Evolutionary conservation across 1,140 invertebrate species (phyloP).

Genomic region (Protaetia brevitarsis): DNA sequence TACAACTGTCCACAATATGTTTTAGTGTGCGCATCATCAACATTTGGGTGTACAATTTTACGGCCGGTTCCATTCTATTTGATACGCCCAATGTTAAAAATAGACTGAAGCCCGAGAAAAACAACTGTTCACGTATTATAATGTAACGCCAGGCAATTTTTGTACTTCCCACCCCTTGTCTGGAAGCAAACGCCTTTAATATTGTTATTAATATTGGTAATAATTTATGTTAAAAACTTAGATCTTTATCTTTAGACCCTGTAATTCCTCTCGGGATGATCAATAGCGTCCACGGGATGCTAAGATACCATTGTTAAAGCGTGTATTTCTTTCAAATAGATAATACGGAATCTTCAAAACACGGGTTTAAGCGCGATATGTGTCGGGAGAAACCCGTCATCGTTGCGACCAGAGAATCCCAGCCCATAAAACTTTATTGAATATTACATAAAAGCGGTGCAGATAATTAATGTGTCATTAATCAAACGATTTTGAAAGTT

Average conservation of each 20-base stretch:
- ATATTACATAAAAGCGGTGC: conserved; percentile 13
- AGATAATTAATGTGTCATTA: neutral
- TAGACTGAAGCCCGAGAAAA: neutral
- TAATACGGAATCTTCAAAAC: neutral
- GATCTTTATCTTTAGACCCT: too few relatives aligned
- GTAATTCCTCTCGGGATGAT: too few relatives aligned
- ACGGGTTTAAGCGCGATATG: neutral
- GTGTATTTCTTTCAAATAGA: neutral
- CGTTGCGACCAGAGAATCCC: neutral
- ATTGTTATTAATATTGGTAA: too few relatives aligned
- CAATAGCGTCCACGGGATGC: too few relatives aligned
- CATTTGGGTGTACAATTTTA: neutral
- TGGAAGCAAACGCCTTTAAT: too few relatives aligned
- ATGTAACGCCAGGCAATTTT: neutral
- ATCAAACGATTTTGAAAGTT: neutral
- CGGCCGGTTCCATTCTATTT: neutral
- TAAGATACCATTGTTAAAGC: too few relatives aligned
- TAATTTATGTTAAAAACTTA: too few relatives aligned
- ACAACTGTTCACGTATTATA: neutral
- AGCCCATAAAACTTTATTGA: neutral
- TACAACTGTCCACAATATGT: conserved; percentile 3
- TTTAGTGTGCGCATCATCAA: neutral
- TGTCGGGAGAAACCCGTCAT: neutral
- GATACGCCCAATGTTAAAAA: neutral
- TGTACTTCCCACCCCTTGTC: too few relatives aligned